phyloP scores from a whole-genome alignment of 1,140 invertebrate species.

The Muscidifurax raptorellus region DNA sequence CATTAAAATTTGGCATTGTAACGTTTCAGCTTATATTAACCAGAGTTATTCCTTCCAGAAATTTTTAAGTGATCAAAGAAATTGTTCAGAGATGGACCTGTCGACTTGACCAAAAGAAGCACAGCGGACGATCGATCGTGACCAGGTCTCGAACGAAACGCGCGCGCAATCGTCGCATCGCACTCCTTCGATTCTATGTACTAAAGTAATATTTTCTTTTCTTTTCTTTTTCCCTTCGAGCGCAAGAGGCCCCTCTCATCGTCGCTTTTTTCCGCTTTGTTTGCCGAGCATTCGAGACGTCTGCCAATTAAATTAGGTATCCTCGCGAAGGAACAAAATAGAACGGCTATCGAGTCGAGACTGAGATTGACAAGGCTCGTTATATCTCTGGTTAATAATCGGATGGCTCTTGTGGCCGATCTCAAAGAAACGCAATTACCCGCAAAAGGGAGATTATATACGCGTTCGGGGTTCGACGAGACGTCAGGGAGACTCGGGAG shows the following conservation, averaged over 20 bases:
- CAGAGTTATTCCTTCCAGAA: too few relatives aligned
- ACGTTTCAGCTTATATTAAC: neutral
- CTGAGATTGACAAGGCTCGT: conserved; percentile 9
- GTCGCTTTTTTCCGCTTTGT: conserved; percentile 45
- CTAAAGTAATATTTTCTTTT: neutral
- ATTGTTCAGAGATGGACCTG: too few relatives aligned
- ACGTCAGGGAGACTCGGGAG: neutral
- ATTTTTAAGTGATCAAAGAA: too few relatives aligned
- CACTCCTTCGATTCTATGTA: neutral
- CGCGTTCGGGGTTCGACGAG: conserved; percentile 2
- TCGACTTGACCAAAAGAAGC: neutral
- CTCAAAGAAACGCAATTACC: neutral
- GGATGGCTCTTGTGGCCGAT: neutral
- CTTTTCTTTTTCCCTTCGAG: conserved; percentile 9
- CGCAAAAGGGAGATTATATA: neutral
- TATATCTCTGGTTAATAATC: conserved; percentile 16
- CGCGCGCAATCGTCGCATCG: conserved; percentile 16
- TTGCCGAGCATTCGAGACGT: conserved; percentile 64
- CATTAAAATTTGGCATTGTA: neutral
- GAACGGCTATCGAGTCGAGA: neutral
- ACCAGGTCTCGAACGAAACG: conserved; percentile 52
- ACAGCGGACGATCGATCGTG: conserved; percentile 48
- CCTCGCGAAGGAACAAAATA: neutral
- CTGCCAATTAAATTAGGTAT: conserved; percentile 65
- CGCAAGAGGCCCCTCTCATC: conserved; percentile 4